These are phyloP conservation scores for Fregata magnificens DNA, from an alignment of 2,113 vertebrate species.

Conservation along the genomic window DNA sequence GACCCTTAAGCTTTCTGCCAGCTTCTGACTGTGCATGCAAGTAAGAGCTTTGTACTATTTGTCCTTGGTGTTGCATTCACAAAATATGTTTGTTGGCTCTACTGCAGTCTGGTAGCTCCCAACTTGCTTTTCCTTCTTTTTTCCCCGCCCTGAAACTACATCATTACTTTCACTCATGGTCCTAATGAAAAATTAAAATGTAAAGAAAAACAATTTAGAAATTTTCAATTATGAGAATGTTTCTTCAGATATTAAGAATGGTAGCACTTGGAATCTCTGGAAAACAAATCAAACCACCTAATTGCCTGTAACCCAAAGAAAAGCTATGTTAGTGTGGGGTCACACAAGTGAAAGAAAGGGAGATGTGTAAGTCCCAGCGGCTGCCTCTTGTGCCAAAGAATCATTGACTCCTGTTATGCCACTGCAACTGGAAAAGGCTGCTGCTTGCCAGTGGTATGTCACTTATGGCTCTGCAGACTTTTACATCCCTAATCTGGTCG, in stretches of 20 bases:
- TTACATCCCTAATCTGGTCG: background rate
- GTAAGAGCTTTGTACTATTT: background rate
- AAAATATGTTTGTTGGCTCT: background rate
- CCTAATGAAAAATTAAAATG: background rate
- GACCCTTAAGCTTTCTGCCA: constrained; percentile 45
- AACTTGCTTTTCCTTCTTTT: background rate
- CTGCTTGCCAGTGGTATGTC: background rate
- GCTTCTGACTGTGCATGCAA: background rate
- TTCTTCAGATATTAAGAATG: background rate
- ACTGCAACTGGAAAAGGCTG: background rate
- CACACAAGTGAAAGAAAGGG: background rate
- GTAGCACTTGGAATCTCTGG: background rate
- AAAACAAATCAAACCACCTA: background rate
- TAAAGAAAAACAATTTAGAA: background rate
- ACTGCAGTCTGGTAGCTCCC: background rate
- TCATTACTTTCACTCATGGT: background rate
- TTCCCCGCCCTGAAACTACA: background rate
- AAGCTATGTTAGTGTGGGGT: background rate
- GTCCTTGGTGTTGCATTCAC: constrained; percentile 8
- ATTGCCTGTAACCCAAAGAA: background rate
- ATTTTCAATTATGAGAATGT: background rate
- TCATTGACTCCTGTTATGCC: background rate
- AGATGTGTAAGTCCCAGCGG: background rate
- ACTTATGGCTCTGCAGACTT: background rate
- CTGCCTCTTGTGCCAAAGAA: background rate